Percentiles rank a stretch among this genome's conserved stretches.
Conservation (phyloP, 2,113 vertebrate genomes). For the Physeter macrocephalus region DNA sequence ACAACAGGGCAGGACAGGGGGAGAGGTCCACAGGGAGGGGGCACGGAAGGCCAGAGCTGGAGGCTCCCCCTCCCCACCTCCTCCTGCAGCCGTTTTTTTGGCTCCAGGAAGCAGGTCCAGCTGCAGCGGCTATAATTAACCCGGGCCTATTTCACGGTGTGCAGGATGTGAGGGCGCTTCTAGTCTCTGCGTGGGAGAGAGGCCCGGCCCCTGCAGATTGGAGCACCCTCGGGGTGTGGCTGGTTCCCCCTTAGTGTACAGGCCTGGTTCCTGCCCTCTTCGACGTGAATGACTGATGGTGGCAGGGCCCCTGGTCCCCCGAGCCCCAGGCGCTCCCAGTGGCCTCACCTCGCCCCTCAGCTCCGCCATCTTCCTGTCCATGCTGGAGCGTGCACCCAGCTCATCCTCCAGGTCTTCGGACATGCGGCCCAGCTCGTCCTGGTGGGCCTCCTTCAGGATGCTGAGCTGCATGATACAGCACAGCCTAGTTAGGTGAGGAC, state of each 20-base stretch:
- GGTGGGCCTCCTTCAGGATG: conserved; percentile 95
- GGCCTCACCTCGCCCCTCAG: conserved; percentile 90
- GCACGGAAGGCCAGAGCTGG: not conserved
- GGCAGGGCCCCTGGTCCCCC: not conserved
- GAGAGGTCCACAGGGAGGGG: not conserved
- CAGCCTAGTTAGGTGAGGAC: not conserved
- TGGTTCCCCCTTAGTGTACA: not conserved
- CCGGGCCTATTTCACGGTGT: not conserved
- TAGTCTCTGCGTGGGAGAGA: not conserved
- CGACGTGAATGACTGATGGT: not conserved
- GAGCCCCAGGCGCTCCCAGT: accelerated
- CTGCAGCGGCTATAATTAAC: conserved; percentile 64
- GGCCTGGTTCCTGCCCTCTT: not conserved
- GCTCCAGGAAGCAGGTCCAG: conserved; percentile 63
- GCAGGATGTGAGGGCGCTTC: conserved; percentile 2
- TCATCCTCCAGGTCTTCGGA: conserved; percentile 97
- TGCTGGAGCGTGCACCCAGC: conserved; percentile 92
- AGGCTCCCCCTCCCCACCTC: not conserved
- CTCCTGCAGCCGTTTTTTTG: not conserved
- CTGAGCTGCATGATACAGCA: conserved; percentile 83
- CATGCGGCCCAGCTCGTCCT: conserved; percentile 96
- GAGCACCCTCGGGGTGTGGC: not conserved
- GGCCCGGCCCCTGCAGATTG: not conserved
- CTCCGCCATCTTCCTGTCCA: conserved; percentile 98
- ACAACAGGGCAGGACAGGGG: not conserved